Conservation (phyloP, 2,888 invertebrate genomes). For the Linyphia triangularis region DNA sequence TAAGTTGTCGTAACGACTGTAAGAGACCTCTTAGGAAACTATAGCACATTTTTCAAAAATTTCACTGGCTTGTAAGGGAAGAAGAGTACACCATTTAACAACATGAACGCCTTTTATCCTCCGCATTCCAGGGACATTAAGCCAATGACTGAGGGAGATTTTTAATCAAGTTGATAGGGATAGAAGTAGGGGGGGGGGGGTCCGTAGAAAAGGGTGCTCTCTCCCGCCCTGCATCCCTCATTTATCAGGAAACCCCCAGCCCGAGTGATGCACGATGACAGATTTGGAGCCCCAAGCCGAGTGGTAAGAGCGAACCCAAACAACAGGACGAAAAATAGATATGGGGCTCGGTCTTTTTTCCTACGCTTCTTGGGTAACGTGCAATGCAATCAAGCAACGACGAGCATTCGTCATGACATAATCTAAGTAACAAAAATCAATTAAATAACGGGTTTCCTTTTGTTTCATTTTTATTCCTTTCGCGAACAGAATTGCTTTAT, state of each 20-base stretch:
- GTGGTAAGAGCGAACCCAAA: constrained; percentile 53
- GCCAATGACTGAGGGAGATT: constrained; percentile 74
- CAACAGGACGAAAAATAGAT: constrained; percentile 68
- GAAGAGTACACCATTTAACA: constrained; percentile 60
- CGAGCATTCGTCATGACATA: constrained; percentile 67
- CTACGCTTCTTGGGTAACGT: constrained; percentile 45
- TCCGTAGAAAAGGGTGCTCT: constrained; percentile 1
- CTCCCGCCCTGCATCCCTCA: constrained; percentile 19
- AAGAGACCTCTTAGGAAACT: no score
- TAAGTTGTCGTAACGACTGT: no score
- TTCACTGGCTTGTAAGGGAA: no score
- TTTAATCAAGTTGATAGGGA: constrained; percentile 74
- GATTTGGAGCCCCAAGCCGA: constrained; percentile 56
- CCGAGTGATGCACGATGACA: constrained; percentile 73
- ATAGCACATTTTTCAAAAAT: no score
- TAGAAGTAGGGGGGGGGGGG: constrained; percentile 8
- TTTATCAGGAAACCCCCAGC: constrained; percentile 66
- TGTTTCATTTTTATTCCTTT: not conserved
- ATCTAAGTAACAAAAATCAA: constrained; percentile 73
- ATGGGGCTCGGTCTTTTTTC: constrained; percentile 54
- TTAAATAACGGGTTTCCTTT: constrained; percentile 61
- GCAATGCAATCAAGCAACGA: constrained; percentile 65
- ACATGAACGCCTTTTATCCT: constrained; percentile 59
- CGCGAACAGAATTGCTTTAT: not conserved
- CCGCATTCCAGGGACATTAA: constrained; percentile 73